These are phyloP conservation scores for Parnassius glacialis DNA, from an alignment of 2,888 invertebrate genomes.

Conservation along the genomic window DNA sequence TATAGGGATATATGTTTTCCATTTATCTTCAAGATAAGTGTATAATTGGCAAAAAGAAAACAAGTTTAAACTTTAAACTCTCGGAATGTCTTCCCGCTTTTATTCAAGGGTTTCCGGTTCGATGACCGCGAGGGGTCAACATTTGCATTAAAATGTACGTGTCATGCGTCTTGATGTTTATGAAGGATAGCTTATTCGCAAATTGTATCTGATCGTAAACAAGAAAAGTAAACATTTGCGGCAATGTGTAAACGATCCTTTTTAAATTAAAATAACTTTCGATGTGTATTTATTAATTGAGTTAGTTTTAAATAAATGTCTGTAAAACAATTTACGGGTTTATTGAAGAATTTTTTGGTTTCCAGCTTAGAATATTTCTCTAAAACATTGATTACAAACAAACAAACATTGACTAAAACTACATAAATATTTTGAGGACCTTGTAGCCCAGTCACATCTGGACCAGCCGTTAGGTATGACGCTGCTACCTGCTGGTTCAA, in stretches of 20 bases:
- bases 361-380: too few relatives aligned
- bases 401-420: too few relatives aligned
- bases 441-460: too few relatives aligned
- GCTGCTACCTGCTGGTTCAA: too few relatives aligned
- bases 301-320: background rate
- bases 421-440: too few relatives aligned
- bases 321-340: background rate
- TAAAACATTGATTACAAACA: too few relatives aligned
- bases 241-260: background rate
- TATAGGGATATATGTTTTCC: too few relatives aligned
- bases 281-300: too few relatives aligned
- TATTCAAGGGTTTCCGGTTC: constrained; percentile 20
- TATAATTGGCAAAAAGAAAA: constrained; percentile 6
- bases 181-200: constrained; percentile 3
- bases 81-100: constrained; percentile 12
- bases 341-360: background rate
- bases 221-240: constrained; percentile 1
- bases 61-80: constrained; percentile 1
- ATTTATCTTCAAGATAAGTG: background rate
- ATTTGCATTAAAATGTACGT: constrained; percentile 18
- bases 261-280: background rate
- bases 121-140: constrained; percentile 8
- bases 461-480: too few relatives aligned
- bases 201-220: background rate
- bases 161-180: constrained; percentile 13